Evolutionary conservation across 2,113 vertebrate genomes (phyloP).

Genomic region (Corythornis vintsioides): DNA sequence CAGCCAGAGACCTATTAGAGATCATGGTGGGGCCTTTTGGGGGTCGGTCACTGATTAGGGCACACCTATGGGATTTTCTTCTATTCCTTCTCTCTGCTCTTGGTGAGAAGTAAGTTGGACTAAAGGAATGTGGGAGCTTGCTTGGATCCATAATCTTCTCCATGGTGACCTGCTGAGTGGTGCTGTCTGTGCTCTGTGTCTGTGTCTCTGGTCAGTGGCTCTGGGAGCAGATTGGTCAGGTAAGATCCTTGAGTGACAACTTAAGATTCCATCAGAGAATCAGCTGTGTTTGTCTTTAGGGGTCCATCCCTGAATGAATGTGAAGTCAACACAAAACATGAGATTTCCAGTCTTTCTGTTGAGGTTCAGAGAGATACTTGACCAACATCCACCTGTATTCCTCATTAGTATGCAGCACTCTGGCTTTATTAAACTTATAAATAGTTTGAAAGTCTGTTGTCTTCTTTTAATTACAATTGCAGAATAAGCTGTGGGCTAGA

Average conservation of each 20-base stretch:
- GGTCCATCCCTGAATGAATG: neutral
- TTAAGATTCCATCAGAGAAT: neutral
- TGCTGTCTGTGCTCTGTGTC: neutral
- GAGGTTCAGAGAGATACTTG: neutral
- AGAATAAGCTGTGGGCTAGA: neutral
- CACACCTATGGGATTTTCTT: neutral
- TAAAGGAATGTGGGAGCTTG: neutral
- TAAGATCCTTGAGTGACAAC: neutral
- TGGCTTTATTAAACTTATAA: neutral
- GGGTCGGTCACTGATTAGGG: neutral
- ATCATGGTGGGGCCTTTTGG: neutral
- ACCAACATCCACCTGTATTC: neutral
- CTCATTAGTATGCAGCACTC: neutral
- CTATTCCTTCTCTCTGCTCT: neutral
- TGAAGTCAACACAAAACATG: neutral
- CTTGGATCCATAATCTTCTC: neutral
- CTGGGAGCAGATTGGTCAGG: rapidly evolving
- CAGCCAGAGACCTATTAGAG: neutral
- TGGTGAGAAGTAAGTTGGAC: neutral
- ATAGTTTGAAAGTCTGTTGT: neutral
- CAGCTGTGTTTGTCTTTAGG: neutral
- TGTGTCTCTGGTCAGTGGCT: neutral
- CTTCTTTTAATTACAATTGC: neutral
- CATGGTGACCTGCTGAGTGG: neutral
- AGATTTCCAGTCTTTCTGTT: neutral